Conservation (phyloP, 2,797 vertebrate genomes). For the Phataginus tetradactyla region DNA sequence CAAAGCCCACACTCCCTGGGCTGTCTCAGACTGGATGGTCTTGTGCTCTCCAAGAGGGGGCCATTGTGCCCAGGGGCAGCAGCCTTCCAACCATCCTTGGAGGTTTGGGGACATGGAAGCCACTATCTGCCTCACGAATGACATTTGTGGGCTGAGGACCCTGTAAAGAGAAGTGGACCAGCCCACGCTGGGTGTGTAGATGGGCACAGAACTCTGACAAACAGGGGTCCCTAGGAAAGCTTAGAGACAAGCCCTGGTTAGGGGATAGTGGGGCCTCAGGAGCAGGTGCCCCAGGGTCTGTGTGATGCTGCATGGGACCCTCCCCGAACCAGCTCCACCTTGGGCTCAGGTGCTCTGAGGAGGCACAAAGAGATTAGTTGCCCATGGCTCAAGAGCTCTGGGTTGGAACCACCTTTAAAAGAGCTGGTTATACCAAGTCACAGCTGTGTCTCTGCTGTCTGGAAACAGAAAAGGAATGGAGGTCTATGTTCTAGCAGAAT, state of each 20-base stretch:
- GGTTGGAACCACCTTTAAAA: not conserved
- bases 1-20: not conserved
- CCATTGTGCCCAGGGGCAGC: not conserved
- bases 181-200: not conserved
- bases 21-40: not conserved
- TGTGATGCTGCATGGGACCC: not conserved
- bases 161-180: not conserved
- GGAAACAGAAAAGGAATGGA: not conserved
- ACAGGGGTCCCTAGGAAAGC: not conserved
- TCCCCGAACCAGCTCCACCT: not conserved
- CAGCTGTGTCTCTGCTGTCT: not conserved
- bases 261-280: not conserved
- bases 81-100: not conserved
- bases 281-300: not conserved
- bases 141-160: not conserved
- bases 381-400: not conserved
- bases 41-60: not conserved
- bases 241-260: not conserved
- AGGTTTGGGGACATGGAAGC: not conserved
- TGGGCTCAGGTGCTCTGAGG: not conserved
- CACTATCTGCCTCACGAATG: not conserved
- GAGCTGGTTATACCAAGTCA: not conserved
- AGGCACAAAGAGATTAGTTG: not conserved
- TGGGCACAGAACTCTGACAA: not conserved
- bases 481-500: rapidly evolving